Base-by-base conservation (phyloP, 2,797 vertebrate genomes). In the Lates japonicus region DNA sequence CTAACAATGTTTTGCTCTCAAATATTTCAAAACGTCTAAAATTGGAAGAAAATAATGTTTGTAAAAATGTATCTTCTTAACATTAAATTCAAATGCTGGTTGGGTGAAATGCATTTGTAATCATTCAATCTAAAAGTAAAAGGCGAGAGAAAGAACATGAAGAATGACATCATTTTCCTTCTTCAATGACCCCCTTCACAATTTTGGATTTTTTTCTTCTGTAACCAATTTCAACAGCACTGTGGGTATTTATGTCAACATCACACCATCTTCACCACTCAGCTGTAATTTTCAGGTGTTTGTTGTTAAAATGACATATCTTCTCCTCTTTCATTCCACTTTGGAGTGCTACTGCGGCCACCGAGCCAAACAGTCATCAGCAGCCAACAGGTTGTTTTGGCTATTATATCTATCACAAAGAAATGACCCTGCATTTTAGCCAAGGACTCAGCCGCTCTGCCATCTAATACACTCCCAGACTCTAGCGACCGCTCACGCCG, bases 381-480 rank as follows among this genome's bases (percentile, higher is more conserved):
- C 69, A 77, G 89, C 93, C 93, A 94, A 95, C 95, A 95, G 94
- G 94, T 96, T 96, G 95, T 96, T 96, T 95, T 95, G 90, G 80
- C 86, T 76, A 93, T 94, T 95, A 96, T 96, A 96, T 94, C 97
- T 90, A 97, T 97, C 96, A 95, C 89, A 89, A 90, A 95, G 95
- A 97, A 95, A 97, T 95, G 94, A 95, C 95, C 94, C 89, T 61
- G 90, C 75, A 81, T 89, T 94, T 92, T 85, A 89, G 91, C 93
- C 93, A 85, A 93, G 93, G 95, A 93, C 87, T 94, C 93, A 37
- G 89, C 95, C 91, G 83, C 84, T 83, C 94, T 81, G 93, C 96
- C 94, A 97, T 98, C 97, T 97, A 96, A 96, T 95, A 96, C 95
- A 95, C 96, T 96, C 94, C 95, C 71, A 85, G 94, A 95, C 92